Evolutionary conservation across 2,113 vertebrate species (phyloP), one percentile per base, ranked within the genome.

Genomic region (Azemiops feae): DNA sequence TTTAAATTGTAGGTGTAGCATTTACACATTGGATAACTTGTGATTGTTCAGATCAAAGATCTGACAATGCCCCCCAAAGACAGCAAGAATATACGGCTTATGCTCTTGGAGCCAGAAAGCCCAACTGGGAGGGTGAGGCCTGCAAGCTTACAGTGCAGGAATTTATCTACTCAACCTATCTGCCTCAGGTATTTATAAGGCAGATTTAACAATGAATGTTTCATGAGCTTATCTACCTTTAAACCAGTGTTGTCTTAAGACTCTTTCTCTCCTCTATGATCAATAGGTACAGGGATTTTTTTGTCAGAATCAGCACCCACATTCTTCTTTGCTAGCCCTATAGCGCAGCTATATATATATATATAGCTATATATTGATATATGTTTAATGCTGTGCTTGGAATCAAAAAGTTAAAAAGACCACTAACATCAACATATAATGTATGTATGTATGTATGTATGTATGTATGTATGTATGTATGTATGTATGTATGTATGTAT

Each of bases 21-120:
- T 93, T 93, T 93, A 34, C 87, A 94, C 87, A 94, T 50, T 45
- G 86, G 87, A 94, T 47, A 54, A 47, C 74, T 86, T 85, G 47
- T 16, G 27, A 86, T 87, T 92, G 93, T 92, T 94, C n/a, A 69
- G 88, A 74, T 23, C 30, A 50, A 27, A 92, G 88, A 30, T 45
- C 43, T 81, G 85, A 88, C 93, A 92, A 89, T 92, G n/a, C 34
- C 25, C 45, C 20, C 25, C 30, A 52, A 39, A 92, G 43, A 55
- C 16, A 85, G 54, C 10, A 50, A 55, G 22, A 81, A 89, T 39
- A 52, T 53, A 2, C 0, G 58, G 47, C 55, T 86, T 92, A 93
- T 53, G 47, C 12, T 25, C 25, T 57, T 69, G 50, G 81, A 94
- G 91, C 47, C 47, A 87, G 88, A 88, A 43, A 93, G 69, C 91